phyloP scores from a whole-genome alignment of 2,797 vertebrate species.

The Hydrolagus colliei region DNA sequence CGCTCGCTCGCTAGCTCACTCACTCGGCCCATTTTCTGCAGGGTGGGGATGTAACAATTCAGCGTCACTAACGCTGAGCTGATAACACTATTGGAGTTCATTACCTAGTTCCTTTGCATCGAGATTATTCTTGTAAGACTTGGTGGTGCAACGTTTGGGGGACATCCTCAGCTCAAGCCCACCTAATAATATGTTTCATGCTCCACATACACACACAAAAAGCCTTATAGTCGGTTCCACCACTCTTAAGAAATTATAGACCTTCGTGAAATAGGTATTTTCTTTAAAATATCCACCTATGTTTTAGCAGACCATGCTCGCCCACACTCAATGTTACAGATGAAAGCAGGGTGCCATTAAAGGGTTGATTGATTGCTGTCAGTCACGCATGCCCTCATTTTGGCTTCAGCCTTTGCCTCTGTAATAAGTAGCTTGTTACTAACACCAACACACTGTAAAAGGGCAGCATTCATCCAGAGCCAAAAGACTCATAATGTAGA shows the following conservation, averaged over 20 bases:
- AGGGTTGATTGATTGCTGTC: constrained; percentile 90
- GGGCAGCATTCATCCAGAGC: constrained; percentile 82
- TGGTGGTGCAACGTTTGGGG: neutral
- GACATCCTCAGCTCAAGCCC: neutral
- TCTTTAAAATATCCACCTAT: constrained; percentile 20
- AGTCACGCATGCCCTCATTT: constrained; percentile 77
- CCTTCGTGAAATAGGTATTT: neutral
- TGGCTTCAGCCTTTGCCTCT: constrained; percentile 63
- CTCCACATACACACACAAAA: neutral
- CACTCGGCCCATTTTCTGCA: neutral
- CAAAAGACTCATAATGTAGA: constrained; percentile 78
- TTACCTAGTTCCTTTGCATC: neutral
- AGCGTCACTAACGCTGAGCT: neutral
- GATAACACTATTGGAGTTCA: neutral
- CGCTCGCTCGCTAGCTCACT: too few species aligned
- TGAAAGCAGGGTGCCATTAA: constrained; percentile 35
- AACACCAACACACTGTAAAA: constrained; percentile 80
- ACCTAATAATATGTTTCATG: neutral
- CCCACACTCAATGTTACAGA: constrained; percentile 22
- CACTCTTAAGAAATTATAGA: constrained; percentile 15
- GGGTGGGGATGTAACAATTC: constrained; percentile 1
- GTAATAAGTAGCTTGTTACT: constrained; percentile 76
- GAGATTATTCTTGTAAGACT: neutral
- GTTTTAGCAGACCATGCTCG: constrained; percentile 12
- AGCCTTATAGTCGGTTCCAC: neutral